Evolutionary conservation across 2,797 vertebrate species (phyloP).

Genomic region (Propithecus perrieri): DNA sequence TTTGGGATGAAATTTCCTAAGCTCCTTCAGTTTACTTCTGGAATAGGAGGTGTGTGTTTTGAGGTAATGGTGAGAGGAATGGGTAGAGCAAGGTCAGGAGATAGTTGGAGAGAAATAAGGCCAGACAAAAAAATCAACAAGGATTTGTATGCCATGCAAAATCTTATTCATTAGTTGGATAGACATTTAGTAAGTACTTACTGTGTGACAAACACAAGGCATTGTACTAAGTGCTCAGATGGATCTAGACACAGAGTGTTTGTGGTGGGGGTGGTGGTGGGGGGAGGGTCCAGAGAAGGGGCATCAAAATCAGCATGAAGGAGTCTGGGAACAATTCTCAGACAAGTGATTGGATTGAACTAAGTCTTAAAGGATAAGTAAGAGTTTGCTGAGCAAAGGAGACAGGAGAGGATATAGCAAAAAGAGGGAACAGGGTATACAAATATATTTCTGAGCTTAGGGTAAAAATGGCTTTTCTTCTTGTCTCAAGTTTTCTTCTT

Average conservation of each 20-base stretch:
- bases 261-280: too few relatives aligned
- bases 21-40: background rate
- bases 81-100: background rate
- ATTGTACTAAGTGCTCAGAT: background rate
- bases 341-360: background rate
- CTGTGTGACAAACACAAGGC: background rate
- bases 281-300: background rate
- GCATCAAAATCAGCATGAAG: background rate
- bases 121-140: slow-evolving; percentile 17
- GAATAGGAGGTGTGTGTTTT: background rate
- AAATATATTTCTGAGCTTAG: background rate
- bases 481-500: background rate
- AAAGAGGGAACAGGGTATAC: background rate
- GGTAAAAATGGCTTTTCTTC: background rate
- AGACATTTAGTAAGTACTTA: background rate
- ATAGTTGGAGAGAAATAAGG: background rate
- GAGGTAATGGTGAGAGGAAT: background rate
- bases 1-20: too few relatives aligned
- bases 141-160: background rate
- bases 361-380: background rate
- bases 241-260: background rate
- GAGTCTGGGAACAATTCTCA: background rate
- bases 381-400: background rate
- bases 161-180: background rate
- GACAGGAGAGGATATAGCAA: background rate